Evolutionary conservation across 2,797 vertebrate genomes (phyloP).

Genomic region (Lacerta viridis): DNA sequence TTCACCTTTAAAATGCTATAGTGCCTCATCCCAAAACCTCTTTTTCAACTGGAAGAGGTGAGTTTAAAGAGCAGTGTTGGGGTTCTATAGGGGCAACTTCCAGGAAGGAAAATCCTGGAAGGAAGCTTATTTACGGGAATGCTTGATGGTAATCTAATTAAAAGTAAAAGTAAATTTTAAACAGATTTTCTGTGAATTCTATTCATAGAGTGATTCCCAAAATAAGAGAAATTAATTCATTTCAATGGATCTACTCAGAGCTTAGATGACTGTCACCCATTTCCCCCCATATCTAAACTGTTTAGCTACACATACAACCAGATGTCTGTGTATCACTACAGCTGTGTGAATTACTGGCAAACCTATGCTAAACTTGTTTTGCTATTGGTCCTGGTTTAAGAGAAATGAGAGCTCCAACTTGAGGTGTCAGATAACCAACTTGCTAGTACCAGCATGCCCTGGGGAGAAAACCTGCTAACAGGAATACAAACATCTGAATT

Average conservation of each 20-base stretch:
- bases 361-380: no score
- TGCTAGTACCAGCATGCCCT: background rate
- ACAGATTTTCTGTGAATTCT: background rate
- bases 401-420: background rate
- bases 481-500: background rate
- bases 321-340: no score
- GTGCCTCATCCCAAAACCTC: background rate
- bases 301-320: no score
- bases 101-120: background rate
- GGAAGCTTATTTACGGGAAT: no score
- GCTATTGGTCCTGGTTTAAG: no score
- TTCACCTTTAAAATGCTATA: background rate
- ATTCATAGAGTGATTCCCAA: no score
- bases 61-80: background rate
- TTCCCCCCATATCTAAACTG: no score
- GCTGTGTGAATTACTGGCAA: no score
- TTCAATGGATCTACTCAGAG: no score
- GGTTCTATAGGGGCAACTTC: background rate
- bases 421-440: background rate
- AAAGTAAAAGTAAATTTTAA: background rate
- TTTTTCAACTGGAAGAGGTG: background rate
- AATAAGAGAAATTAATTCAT: no score
- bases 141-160: background rate
- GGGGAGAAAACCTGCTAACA: background rate
- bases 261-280: no score